Base-by-base conservation (phyloP, 30 jellyfish, hydroid and myxozoan species). In the Chironex yamaguchii region DNA sequence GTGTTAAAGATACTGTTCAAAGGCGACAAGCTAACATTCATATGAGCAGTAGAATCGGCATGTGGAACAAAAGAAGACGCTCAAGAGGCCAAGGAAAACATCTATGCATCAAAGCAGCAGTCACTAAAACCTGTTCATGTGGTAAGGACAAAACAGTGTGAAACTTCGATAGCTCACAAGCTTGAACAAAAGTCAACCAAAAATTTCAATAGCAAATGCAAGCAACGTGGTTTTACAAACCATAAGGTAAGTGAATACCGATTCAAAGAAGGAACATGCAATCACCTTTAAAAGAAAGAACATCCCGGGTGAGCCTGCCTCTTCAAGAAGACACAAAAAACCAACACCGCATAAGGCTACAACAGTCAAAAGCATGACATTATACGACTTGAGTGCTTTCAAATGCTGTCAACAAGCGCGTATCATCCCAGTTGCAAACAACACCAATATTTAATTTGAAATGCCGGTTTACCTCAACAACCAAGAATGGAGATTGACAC, bases 271-370 rank as follows among this genome's bases (percentile, higher is more conserved):
- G 42, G 49, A 2, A 71, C 78, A 26, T 71, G 78, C 85, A 25
- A 71, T 71, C 49, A 32, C 26, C n/a, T 71, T 1, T 23, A 69
- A 71, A 71, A 35, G 85, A 71, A 71, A 27, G 85, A 49, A 42
- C 85, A 71, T 49, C 71, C 49, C 49, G 85, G 24, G 85, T 71
- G 33, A 35, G 85, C 49, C 28, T 35, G 85, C 76, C 85, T 71
- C 30, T 71, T 71, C 85, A 71, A 71, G 85, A 35, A 36, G 85
- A 21, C 49, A 71, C 85, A 71, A 28, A 11, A n/a, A 27, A 11
- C 76, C 4, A 34, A 71, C 77, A 33, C 36, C 35, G 36, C 78
- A 71, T 28, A 36, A 34, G 85, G 22, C 71, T 71, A 71, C 72
- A 34, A 35, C 77, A 36, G 85, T 71, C 35, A 6, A 71, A 35